Percentiles rank a stretch among this genome's conserved stretches.
phyloP scores from a whole-genome alignment of 2,113 vertebrate genomes.

The Vidua macroura region DNA sequence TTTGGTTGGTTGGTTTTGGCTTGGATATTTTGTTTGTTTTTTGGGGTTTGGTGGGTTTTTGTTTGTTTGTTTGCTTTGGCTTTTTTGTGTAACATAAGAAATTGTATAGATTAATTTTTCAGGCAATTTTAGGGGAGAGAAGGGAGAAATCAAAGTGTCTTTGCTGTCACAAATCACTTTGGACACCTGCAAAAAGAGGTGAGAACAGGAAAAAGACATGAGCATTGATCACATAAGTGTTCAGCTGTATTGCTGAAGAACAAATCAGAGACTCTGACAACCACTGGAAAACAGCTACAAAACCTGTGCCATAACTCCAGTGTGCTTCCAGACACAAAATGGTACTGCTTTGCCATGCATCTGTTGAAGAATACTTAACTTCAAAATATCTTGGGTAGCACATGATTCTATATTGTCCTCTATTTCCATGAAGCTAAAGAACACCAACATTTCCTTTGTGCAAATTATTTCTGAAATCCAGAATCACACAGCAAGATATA shows the following conservation, averaged over 20 bases:
- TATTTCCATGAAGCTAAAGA: neutral
- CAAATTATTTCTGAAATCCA: neutral
- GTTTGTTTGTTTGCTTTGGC: neutral
- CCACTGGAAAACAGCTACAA: neutral
- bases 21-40: too few relatives aligned
- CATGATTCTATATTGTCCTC: neutral
- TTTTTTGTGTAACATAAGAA: neutral
- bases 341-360: neutral
- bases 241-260: neutral
- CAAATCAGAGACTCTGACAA: neutral
- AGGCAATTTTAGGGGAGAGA: neutral
- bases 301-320: neutral
- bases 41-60: too few relatives aligned
- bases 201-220: neutral
- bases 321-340: neutral
- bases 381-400: neutral
- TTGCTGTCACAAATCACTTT: neutral
- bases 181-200: neutral
- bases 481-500: neutral
- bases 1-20: neutral
- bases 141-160: neutral
- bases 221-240: neutral
- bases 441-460: neutral
- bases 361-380: neutral
- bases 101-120: neutral